phyloP scores from a whole-genome alignment of 2,797 vertebrate genomes.

The Cossypha heuglini region DNA sequence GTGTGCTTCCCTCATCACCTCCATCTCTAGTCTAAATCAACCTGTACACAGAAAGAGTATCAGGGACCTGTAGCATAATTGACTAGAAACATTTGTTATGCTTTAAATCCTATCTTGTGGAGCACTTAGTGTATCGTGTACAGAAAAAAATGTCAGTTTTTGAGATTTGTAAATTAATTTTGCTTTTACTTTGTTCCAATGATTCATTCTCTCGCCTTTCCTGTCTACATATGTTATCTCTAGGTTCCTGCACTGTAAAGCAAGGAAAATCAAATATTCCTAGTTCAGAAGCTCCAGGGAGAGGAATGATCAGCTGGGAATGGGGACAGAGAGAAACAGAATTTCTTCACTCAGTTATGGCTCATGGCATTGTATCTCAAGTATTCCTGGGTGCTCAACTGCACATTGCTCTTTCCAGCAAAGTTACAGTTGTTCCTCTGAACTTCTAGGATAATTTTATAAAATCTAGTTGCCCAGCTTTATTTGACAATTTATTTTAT shows the following conservation, averaged over 20 bases:
- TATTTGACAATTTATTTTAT: neutral
- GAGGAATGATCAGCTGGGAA: neutral
- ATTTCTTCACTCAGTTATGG: neutral
- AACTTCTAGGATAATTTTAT: neutral
- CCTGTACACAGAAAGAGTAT: no score
- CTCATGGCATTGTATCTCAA: neutral
- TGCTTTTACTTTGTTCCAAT: neutral
- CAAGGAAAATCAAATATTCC: neutral
- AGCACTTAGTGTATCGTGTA: neutral
- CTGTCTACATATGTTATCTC: neutral
- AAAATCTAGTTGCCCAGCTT: neutral
- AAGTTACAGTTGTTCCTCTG: neutral
- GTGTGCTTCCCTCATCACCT: neutral
- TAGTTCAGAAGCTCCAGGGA: neutral
- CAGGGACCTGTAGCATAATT: neutral
- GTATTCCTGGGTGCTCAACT: neutral
- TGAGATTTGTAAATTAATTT: neutral
- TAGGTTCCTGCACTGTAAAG: neutral
- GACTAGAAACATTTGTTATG: neutral
- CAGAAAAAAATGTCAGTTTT: neutral
- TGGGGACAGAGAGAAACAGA: neutral
- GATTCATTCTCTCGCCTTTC: neutral
- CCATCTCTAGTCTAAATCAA: neutral
- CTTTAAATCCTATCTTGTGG: neutral
- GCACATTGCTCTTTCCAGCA: neutral